Evolutionary conservation across 2,888 invertebrate genomes (phyloP).

Genomic region (Zaprionus bogoriensis): DNA sequence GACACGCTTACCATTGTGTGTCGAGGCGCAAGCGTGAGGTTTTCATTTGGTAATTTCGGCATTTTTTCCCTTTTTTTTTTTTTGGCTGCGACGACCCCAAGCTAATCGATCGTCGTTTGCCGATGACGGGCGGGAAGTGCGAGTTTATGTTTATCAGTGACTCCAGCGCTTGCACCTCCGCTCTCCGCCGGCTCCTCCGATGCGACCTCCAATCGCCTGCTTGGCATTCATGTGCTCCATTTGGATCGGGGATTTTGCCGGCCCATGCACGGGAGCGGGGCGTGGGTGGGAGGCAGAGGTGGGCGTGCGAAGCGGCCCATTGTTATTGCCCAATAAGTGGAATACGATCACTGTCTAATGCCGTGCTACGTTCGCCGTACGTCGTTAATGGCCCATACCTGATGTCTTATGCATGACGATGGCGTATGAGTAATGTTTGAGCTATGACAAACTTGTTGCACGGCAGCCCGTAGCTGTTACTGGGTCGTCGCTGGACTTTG

Average conservation of each 20-base stretch:
- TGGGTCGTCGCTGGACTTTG: no score
- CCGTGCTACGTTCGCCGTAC: not conserved
- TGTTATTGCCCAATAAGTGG: conserved; percentile 27
- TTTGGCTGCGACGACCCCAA: conserved; percentile 1
- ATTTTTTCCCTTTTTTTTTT: conserved; percentile 2
- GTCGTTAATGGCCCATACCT: conserved; percentile 3
- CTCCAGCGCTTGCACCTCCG: no score
- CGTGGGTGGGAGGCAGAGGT: no score
- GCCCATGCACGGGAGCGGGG: not conserved
- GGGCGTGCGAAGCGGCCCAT: conserved; percentile 21
- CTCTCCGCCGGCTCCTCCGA: no score
- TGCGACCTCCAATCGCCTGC: not conserved
- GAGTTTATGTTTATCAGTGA: no score
- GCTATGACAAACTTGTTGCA: conserved; percentile 23
- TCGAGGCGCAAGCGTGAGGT: conserved; percentile 36
- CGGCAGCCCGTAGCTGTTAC: no score
- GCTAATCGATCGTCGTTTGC: conserved; percentile 9
- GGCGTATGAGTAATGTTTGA: conserved; percentile 71
- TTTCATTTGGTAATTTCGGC: conserved; percentile 36
- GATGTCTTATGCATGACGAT: conserved; percentile 35
- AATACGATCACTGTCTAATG: conserved; percentile 4
- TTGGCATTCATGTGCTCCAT: not conserved
- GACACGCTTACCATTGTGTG: conserved; percentile 59
- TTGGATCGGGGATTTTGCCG: conserved; percentile 13
- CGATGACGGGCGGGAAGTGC: not conserved